Evolutionary conservation across 2,113 vertebrate species (phyloP).

Genomic region (Tupaia chinensis): DNA sequence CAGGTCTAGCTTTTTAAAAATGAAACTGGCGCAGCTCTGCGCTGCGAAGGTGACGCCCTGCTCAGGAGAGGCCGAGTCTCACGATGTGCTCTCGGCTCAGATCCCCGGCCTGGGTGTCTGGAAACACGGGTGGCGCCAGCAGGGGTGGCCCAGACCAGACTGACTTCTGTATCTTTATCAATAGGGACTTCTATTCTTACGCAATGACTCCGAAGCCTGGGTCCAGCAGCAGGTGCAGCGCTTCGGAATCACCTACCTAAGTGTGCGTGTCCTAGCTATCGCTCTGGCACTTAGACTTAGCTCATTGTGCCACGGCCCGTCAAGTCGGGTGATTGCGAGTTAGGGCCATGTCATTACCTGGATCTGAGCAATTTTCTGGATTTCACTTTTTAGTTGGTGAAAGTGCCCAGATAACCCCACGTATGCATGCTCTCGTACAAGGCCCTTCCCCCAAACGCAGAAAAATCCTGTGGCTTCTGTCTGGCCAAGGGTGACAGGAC

Average conservation of each 20-base stretch:
- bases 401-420: not conserved
- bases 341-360: not conserved
- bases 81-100: too few relatives aligned
- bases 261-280: not conserved
- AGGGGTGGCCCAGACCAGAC: too few relatives aligned
- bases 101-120: too few relatives aligned
- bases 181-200: not conserved
- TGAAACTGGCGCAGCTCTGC: not conserved
- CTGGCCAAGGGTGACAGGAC: not conserved
- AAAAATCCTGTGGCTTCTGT: not conserved
- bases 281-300: not conserved
- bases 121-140: too few relatives aligned
- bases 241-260: not conserved
- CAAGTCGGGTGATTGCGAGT: not conserved
- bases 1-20: not conserved
- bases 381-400: not conserved
- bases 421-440: not conserved
- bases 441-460: not conserved
- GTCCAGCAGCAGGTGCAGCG: not conserved
- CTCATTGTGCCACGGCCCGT: not conserved
- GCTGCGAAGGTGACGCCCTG: too few relatives aligned
- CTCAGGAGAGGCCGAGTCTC: too few relatives aligned
- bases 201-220: not conserved
- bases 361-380: not conserved
- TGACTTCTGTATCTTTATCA: not conserved